phyloP scores from a whole-genome alignment of 2,113 vertebrate species.

The Sporophila hypoxantha region DNA sequence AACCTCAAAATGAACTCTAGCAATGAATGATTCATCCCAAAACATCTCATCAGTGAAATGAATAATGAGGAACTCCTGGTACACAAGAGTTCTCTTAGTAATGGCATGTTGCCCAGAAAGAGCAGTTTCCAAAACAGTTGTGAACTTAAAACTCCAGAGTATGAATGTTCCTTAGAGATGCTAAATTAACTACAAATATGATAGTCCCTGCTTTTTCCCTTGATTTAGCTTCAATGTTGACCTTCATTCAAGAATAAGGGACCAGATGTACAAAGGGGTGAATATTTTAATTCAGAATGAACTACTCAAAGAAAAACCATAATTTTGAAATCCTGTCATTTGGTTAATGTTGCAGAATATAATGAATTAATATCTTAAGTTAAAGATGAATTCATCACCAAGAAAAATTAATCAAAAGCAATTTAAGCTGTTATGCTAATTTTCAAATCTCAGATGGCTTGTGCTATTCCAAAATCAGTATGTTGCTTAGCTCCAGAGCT shows the following conservation, averaged over 20 bases:
- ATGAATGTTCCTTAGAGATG: not conserved
- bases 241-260: not conserved
- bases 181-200: not conserved
- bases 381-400: not conserved
- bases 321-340: not conserved
- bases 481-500: not conserved
- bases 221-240: not conserved
- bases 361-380: not conserved
- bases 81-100: not conserved
- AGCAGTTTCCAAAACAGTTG: not conserved
- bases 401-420: not conserved
- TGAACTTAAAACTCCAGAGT: not conserved
- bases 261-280: not conserved
- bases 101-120: not conserved
- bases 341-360: not conserved
- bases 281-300: not conserved
- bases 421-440: not conserved
- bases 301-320: not conserved
- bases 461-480: not conserved
- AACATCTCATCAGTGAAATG: constrained; percentile 1
- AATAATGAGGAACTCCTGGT: constrained; percentile 8
- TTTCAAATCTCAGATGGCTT: not conserved
- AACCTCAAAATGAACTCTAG: not conserved
- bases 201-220: not conserved
- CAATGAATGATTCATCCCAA: not conserved